Evolutionary conservation across 2,888 invertebrate species (phyloP).

Genomic region (Cataglyphis altisquamis): DNA sequence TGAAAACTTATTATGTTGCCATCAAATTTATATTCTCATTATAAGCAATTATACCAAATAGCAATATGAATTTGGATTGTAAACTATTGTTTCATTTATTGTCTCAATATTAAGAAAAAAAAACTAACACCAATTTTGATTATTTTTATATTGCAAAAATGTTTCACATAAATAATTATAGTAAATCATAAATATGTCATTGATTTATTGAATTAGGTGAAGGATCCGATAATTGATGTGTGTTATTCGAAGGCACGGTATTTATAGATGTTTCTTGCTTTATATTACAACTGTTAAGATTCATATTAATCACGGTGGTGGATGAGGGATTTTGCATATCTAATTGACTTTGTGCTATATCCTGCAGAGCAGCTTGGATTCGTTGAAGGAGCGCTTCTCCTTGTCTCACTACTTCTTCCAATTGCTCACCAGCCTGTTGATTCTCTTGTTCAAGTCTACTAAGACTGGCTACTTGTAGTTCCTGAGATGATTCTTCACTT

Average conservation of each 20-base stretch:
- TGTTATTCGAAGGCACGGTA: slow-evolving; percentile 74
- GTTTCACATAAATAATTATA: slow-evolving; percentile 46
- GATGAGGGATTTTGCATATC: slow-evolving; percentile 93
- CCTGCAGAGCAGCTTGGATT: slow-evolving; percentile 96
- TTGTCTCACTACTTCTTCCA: slow-evolving; percentile 94
- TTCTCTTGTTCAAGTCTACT: slow-evolving; percentile 95
- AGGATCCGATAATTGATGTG: slow-evolving; percentile 79
- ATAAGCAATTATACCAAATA: slow-evolving; percentile 10
- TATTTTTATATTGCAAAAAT: slow-evolving; percentile 15
- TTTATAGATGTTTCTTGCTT: slow-evolving; percentile 79
- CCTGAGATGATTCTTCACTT: slow-evolving; percentile 97
- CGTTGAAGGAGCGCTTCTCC: slow-evolving; percentile 95
- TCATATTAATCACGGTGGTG: slow-evolving; percentile 85
- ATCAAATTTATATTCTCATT: slow-evolving; percentile 2
- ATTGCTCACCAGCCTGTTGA: slow-evolving; percentile 94
- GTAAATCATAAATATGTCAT: slow-evolving; percentile 66
- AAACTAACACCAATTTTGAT: not conserved
- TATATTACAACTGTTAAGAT: slow-evolving; percentile 74
- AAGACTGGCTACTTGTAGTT: slow-evolving; percentile 94
- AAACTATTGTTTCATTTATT: slow-evolving; percentile 20
- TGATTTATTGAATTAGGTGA: slow-evolving; percentile 80
- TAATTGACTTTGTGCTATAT: slow-evolving; percentile 96
- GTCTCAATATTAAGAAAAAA: not conserved
- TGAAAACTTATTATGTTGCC: not conserved
- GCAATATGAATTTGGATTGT: not conserved